Conservation (phyloP, 2,888 invertebrate species). For the Sinentomon sp. region DNA sequence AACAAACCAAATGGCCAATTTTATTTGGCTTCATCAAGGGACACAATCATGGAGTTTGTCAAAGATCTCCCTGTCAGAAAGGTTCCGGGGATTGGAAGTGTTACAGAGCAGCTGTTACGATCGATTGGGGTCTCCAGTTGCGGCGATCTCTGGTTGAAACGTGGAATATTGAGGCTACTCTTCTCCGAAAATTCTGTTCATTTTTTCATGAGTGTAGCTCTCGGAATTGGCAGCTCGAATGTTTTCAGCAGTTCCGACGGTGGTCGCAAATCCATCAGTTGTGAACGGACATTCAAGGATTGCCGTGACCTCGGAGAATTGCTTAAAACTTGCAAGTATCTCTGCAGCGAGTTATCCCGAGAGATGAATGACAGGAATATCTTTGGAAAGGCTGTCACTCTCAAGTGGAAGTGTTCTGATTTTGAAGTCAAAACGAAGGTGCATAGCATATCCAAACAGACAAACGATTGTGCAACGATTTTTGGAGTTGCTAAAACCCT, state of each 20-base stretch:
- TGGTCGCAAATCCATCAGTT: constrained; percentile 24
- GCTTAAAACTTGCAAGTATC: constrained; percentile 5
- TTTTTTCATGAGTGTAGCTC: constrained; percentile 23
- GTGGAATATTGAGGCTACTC: constrained; percentile 23
- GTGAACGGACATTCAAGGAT: constrained; percentile 22
- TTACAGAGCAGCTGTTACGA: constrained; percentile 25
- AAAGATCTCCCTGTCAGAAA: constrained; percentile 26
- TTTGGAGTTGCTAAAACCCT: constrained; percentile 11
- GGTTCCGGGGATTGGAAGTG: constrained; percentile 23
- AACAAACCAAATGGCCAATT: constrained; percentile 33
- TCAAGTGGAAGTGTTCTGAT: constrained; percentile 14
- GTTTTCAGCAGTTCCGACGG: constrained; percentile 14
- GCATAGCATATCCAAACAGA: constrained; percentile 9
- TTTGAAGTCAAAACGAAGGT: constrained; percentile 14
- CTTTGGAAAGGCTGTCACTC: constrained; percentile 10
- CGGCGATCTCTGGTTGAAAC: constrained; percentile 23
- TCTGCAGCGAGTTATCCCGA: constrained; percentile 9
- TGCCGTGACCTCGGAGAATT: constrained; percentile 15
- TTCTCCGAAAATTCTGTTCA: constrained; percentile 23
- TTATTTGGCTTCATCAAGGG: constrained; percentile 20
- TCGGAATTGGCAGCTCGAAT: constrained; percentile 24
- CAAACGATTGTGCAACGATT: constrained; percentile 9
- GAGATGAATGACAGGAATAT: constrained; percentile 10
- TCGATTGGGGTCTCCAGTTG: constrained; percentile 25
- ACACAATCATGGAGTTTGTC: constrained; percentile 25